Evolutionary conservation across 1,140 invertebrate genomes (phyloP).

Genomic region (Camponotus pennsylvanicus): DNA sequence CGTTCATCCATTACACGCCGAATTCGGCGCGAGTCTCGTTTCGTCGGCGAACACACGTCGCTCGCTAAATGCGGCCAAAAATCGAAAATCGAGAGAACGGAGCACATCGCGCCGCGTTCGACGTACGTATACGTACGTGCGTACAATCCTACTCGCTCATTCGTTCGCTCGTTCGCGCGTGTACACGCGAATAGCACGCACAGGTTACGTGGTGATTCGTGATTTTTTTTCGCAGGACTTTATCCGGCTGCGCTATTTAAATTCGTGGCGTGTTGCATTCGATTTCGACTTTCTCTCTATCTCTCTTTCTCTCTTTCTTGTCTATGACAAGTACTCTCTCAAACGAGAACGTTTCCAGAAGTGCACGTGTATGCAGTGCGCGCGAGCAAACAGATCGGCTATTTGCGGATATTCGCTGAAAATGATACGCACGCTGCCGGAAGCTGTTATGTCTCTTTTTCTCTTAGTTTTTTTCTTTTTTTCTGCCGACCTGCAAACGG

Average conservation of each 20-base stretch:
- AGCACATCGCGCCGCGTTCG: not conserved
- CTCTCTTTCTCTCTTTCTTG: not conserved
- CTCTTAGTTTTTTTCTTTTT: not conserved
- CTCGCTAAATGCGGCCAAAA: conserved; percentile 38
- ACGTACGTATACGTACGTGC: too few relatives aligned
- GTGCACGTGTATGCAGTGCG: not conserved
- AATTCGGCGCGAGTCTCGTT: not conserved
- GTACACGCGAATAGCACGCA: conserved; percentile 23
- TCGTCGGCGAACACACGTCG: not conserved
- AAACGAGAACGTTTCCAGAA: conserved; percentile 63
- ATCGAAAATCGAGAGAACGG: conserved; percentile 9
- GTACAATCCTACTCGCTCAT: not conserved
- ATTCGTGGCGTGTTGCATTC: conserved; percentile 34
- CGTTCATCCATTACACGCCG: conserved; percentile 3
- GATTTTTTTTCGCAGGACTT: not conserved
- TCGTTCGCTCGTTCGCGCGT: conserved; percentile 19
- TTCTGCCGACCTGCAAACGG: not conserved
- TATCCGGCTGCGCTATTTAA: not conserved
- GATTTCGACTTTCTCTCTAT: conserved; percentile 19
- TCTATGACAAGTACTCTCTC: not conserved
- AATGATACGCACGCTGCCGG: conserved; percentile 41
- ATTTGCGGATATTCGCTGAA: conserved; percentile 56
- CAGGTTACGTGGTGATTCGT: conserved; percentile 22
- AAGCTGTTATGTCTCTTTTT: not conserved
- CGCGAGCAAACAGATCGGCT: conserved; percentile 50